phyloP scores from a whole-genome alignment of 2,888 invertebrate species.

The Spodoptera exigua region DNA sequence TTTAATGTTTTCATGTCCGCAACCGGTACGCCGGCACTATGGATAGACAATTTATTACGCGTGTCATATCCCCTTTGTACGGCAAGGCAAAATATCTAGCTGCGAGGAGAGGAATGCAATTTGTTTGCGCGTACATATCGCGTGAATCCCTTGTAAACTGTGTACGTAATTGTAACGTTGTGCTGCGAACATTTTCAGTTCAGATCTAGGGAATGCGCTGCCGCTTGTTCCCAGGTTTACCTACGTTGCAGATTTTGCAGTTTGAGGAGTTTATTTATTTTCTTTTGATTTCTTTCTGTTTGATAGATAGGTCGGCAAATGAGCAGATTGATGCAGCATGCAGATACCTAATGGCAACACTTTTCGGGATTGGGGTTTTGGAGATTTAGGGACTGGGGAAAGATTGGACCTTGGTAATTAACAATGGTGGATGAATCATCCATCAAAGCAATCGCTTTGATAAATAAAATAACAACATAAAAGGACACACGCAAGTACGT shows the following conservation, averaged over 20 bases:
- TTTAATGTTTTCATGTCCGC: slow-evolving; percentile 81
- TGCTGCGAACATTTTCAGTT: slow-evolving; percentile 28
- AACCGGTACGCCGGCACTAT: slow-evolving; percentile 68
- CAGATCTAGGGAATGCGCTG: slow-evolving; percentile 14
- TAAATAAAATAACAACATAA: too few relatives aligned
- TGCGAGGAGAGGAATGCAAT: slow-evolving; percentile 71
- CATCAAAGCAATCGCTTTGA: too few relatives aligned
- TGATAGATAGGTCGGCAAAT: too few relatives aligned
- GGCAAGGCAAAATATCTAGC: slow-evolving; percentile 68
- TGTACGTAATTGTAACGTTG: slow-evolving; percentile 56
- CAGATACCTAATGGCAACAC: too few relatives aligned
- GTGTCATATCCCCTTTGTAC: slow-evolving; percentile 73
- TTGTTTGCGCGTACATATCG: slow-evolving; percentile 66
- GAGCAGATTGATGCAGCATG: too few relatives aligned
- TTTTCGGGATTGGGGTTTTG: too few relatives aligned
- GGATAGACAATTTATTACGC: slow-evolving; percentile 78
- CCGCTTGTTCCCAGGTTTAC: slow-evolving; percentile 10
- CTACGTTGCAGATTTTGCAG: slow-evolving; percentile 6
- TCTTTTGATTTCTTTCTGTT: too few relatives aligned
- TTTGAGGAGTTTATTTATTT: neutral
- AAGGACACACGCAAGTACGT: too few relatives aligned
- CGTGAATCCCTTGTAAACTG: slow-evolving; percentile 62
- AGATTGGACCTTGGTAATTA: too few relatives aligned
- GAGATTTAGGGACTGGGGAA: too few relatives aligned
- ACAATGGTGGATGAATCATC: too few relatives aligned